Evolutionary conservation across 2,113 vertebrate species (phyloP).

Genomic region (Mesembrinibis cayennensis): DNA sequence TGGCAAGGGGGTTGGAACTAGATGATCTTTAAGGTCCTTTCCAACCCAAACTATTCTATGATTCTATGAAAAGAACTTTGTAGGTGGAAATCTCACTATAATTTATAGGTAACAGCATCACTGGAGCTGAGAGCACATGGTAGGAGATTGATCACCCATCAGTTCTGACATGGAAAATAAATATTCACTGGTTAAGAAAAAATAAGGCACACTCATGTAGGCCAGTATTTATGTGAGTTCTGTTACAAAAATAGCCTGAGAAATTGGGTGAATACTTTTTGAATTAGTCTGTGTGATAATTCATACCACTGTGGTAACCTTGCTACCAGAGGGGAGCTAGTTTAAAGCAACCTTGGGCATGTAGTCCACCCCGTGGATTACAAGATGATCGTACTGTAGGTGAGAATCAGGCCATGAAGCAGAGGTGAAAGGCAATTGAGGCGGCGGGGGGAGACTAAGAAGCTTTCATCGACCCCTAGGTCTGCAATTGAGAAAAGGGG

Average conservation of each 20-base stretch:
- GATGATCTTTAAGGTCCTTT: too few species aligned
- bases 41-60: too few species aligned
- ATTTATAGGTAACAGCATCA: not conserved
- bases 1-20: too few species aligned
- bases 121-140: not conserved
- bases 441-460: not conserved
- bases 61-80: not conserved
- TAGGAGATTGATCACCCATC: not conserved
- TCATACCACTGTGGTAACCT: not conserved
- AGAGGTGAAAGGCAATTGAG: not conserved
- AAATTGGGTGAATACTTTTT: not conserved
- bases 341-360: not conserved
- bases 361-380: not conserved
- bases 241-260: not conserved
- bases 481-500: not conserved
- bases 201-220: not conserved
- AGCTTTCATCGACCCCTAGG: not conserved
- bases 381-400: not conserved
- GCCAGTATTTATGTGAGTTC: not conserved
- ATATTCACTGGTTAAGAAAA: not conserved
- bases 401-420: not conserved
- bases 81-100: not conserved
- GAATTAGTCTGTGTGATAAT: not conserved
- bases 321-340: not conserved
- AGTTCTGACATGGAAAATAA: not conserved